Evolutionary conservation across 2,797 vertebrate genomes (phyloP).

Genomic region (Gymnothorax javanicus): DNA sequence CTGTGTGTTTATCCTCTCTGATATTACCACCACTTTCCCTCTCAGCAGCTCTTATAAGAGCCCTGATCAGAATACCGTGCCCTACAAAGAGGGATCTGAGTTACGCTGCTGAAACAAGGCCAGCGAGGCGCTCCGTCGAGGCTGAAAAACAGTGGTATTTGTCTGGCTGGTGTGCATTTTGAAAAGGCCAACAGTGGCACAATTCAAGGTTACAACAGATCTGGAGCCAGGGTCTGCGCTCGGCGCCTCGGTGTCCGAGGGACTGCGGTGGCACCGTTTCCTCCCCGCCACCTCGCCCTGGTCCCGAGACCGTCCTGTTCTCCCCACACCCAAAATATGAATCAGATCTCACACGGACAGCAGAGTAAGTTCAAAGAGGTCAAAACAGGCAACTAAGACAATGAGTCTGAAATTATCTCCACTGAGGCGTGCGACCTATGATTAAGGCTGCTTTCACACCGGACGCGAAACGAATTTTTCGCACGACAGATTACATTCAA

Average conservation of each 20-base stretch:
- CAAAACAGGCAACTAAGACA: background rate
- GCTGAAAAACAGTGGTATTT: constrained; percentile 25
- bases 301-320: background rate
- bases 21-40: background rate
- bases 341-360: background rate
- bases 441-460: background rate
- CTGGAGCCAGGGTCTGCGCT: constrained; percentile 21
- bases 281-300: background rate
- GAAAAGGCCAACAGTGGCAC: constrained; percentile 3
- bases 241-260: constrained; percentile 16
- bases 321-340: background rate
- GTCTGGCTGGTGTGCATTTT: constrained; percentile 19
- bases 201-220: constrained; percentile 28
- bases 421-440: background rate
- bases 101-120: constrained; percentile 12
- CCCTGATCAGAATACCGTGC: too few species aligned
- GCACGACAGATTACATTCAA: too few species aligned
- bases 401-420: background rate
- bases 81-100: background rate
- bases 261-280: background rate
- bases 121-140: background rate
- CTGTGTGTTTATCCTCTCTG: background rate
- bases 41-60: background rate
- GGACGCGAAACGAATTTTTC: too few species aligned
- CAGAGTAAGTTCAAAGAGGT: background rate